Evolutionary conservation across 2,888 invertebrate genomes (phyloP), one percentile per base, ranked within the genome.

Genomic region (Clepsis dumicolana): DNA sequence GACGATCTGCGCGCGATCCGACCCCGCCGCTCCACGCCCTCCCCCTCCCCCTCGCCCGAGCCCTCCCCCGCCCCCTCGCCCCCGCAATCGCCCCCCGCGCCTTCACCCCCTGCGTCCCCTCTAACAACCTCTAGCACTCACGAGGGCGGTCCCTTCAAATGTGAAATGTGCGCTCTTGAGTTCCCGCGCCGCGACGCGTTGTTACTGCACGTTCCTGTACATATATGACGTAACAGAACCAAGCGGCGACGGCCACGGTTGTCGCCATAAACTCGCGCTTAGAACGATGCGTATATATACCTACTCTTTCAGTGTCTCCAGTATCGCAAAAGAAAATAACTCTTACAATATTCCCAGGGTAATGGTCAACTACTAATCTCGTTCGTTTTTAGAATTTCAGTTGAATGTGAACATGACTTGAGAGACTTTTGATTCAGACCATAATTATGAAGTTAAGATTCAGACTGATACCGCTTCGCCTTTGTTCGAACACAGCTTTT

Each of bases 101-200:
- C 70, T n/a, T 59, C 72, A 32, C 25, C 72, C 27, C 52, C 60
- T 54, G 3, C 72, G 5, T 44, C 41, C 7, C 41, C 48, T 3
- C 21, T 21, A 4, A 18, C 48, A 10, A 4, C 48, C 2, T 21
- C 48, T 12, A 48, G 21, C 21, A n/a, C 48, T 21, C 48, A 89
- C 16, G 93, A 94, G 67, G 95, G 90, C 77, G 94, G 81, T 65
- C 95, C 95, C 52, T 97, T 95, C 87, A 96, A 95, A 75, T 97
- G 97, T 83, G 97, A 97, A 86, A 97, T 97, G 96, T 97, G 97
- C 85, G 95, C 96, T 64, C 95, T 95, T 57, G 95, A 96, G 75
- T 97, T 97, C 86, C 91, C 95, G 10, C 96, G 96, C 72, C 95
- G 97, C 61, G 95, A 96, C 61, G 96, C 96, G 73, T 88, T 97